Percentiles rank a stretch among this genome's conserved stretches.
phyloP scores from a whole-genome alignment of 2,888 invertebrate species.

The Zootermopsis nevadensis region DNA sequence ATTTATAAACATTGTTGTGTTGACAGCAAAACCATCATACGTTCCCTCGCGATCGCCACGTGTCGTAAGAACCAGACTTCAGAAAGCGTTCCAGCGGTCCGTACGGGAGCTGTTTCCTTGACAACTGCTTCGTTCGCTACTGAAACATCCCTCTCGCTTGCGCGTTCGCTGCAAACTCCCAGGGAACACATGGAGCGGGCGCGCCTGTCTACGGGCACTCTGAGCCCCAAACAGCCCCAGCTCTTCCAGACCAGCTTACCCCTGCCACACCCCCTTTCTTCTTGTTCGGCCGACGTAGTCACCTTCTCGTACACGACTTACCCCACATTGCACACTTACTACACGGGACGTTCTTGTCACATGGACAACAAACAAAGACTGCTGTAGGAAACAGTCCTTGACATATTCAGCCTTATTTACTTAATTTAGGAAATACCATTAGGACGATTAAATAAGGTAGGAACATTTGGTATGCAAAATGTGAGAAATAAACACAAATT shows the following conservation, averaged over 20 bases:
- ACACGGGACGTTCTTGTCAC: background rate
- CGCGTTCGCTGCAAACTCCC: background rate
- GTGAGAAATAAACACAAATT: too few relatives aligned
- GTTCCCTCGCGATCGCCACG: background rate
- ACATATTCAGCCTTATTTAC: too few relatives aligned
- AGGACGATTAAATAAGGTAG: too few relatives aligned
- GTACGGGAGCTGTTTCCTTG: slow-evolving; percentile 4
- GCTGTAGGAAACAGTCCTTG: too few relatives aligned
- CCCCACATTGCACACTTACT: background rate
- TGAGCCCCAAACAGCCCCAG: background rate
- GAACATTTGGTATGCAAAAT: too few relatives aligned
- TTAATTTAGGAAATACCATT: too few relatives aligned
- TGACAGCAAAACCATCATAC: background rate
- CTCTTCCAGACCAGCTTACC: background rate
- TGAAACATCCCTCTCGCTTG: background rate
- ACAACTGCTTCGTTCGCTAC: slow-evolving; percentile 30
- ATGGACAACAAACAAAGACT: background rate
- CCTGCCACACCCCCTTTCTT: background rate
- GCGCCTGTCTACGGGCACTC: slow-evolving; percentile 14
- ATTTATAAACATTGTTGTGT: background rate
- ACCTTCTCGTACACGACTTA: background rate
- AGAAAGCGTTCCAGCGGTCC: background rate
- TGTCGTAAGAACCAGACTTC: background rate
- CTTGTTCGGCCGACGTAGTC: background rate
- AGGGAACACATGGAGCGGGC: slow-evolving; percentile 14